Evolutionary conservation across 2,888 invertebrate genomes (phyloP).

Genomic region (Mythimna ferrago): DNA sequence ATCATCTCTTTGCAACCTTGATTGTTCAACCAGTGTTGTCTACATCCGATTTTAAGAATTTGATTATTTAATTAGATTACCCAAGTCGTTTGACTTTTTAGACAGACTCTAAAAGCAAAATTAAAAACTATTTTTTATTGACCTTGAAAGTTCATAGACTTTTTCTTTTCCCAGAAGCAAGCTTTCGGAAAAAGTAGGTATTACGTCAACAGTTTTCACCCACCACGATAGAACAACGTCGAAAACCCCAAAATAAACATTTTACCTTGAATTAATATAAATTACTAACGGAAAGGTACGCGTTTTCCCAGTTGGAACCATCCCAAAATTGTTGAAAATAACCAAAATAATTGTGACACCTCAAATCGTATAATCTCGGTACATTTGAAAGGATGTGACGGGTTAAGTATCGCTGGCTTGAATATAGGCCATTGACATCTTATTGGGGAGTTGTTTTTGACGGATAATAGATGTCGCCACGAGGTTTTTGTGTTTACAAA

Average conservation of each 20-base stretch:
- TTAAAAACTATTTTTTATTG: too few species aligned
- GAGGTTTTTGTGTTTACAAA: slow-evolving; percentile 64
- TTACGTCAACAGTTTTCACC: slow-evolving; percentile 6
- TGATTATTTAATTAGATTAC: too few species aligned
- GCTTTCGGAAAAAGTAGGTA: background rate
- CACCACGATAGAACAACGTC: slow-evolving; percentile 14
- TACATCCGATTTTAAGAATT: too few species aligned
- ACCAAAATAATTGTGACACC: slow-evolving; percentile 35
- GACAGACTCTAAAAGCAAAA: too few species aligned
- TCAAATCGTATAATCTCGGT: background rate
- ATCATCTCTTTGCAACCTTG: too few species aligned
- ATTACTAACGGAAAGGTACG: slow-evolving; percentile 24
- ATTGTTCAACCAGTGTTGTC: too few species aligned
- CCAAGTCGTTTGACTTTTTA: too few species aligned
- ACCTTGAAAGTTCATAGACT: slow-evolving; percentile 35
- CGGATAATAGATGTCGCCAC: slow-evolving; percentile 65
- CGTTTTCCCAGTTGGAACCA: slow-evolving; percentile 59
- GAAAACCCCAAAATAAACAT: slow-evolving; percentile 48
- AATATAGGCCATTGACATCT: slow-evolving; percentile 63
- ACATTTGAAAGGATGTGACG: slow-evolving; percentile 5
- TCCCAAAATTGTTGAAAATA: slow-evolving; percentile 47
- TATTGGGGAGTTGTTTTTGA: slow-evolving; percentile 23
- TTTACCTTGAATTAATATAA: slow-evolving; percentile 58
- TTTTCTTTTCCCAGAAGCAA: slow-evolving; percentile 9
- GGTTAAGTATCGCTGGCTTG: slow-evolving; percentile 47